phyloP scores from a whole-genome alignment of 2,113 vertebrate species.

The Nettapus auritus region DNA sequence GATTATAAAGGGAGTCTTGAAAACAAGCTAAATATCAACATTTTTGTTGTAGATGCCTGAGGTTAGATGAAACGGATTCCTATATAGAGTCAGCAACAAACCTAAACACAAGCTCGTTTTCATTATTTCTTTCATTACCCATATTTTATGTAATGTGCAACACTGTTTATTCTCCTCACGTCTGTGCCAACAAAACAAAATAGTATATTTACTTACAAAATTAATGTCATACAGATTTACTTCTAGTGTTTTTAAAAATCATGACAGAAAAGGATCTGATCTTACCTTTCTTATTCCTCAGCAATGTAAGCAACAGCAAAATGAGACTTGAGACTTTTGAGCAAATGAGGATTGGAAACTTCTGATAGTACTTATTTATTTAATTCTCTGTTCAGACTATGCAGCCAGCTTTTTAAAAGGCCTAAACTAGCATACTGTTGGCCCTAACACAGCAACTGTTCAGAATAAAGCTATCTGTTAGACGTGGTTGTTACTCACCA shows the following conservation, averaged over 20 bases:
- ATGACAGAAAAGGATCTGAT: background rate
- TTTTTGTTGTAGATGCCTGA: background rate
- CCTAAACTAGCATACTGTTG: background rate
- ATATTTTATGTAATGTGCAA: background rate
- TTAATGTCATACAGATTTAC: accelerated
- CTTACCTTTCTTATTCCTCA: background rate
- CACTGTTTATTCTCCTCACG: background rate
- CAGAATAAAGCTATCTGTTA: background rate
- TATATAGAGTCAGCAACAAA: background rate
- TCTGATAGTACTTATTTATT: background rate
- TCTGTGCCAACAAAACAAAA: background rate
- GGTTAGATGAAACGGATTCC: background rate
- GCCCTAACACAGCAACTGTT: accelerated
- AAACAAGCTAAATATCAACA: background rate
- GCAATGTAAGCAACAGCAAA: background rate
- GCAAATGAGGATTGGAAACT: background rate
- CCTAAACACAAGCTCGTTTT: background rate
- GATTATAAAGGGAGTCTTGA: background rate
- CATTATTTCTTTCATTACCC: background rate
- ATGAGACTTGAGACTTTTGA: background rate
- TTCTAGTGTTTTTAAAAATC: background rate
- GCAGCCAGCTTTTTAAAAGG: background rate
- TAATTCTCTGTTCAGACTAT: background rate
- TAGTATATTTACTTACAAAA: background rate
- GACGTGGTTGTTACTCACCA: background rate